Evolutionary conservation across 2,797 vertebrate species (phyloP).

Genomic region (Danio albolineatus): DNA sequence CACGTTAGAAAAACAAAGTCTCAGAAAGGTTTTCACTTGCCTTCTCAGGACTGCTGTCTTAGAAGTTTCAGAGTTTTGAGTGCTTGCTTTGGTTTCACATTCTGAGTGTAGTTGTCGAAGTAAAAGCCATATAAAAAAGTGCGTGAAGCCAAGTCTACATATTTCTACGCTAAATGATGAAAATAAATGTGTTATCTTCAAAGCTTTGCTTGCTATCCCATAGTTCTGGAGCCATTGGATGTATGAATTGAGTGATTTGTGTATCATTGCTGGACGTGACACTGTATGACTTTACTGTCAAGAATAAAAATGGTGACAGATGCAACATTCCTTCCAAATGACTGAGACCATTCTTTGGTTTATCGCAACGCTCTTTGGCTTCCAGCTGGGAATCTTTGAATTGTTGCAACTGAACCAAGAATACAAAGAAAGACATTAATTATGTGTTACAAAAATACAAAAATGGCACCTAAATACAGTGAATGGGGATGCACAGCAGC

Average conservation of each 20-base stretch:
- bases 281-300: background rate
- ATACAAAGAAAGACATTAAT: conserved; percentile 16
- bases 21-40: conserved; percentile 13
- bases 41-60: background rate
- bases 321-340: conserved; percentile 43
- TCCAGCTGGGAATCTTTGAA: conserved; percentile 26
- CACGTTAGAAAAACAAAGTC: background rate
- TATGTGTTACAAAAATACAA: conserved; percentile 19
- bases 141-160: conserved; percentile 12
- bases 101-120: conserved; percentile 22
- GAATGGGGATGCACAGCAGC: conserved; percentile 16
- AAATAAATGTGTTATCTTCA: conserved; percentile 26
- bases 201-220: background rate
- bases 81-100: conserved; percentile 38
- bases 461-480: conserved; percentile 29
- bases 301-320: conserved; percentile 9
- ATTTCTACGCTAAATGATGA: background rate
- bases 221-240: background rate
- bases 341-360: conserved; percentile 21
- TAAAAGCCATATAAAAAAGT: conserved; percentile 4
- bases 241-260: background rate
- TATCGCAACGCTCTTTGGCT: conserved; percentile 32
- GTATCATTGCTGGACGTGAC: conserved; percentile 16
- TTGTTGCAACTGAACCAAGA: conserved; percentile 11
- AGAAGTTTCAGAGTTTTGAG: conserved; percentile 12